Conservation (phyloP, 92 coral and sea anemone genomes). For the Galaxea fascicularis region DNA sequence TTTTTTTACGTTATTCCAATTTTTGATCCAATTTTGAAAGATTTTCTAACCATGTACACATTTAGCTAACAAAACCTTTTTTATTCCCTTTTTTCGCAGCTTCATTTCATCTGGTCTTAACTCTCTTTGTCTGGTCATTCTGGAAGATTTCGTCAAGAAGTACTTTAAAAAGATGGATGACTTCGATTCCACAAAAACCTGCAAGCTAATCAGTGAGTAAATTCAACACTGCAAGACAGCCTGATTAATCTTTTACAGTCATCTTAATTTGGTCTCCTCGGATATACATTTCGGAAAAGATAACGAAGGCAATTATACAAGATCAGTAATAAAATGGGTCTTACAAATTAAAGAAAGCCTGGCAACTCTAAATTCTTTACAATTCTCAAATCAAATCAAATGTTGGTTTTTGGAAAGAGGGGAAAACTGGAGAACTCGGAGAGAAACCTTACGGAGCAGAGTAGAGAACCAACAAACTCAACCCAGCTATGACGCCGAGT, state of each 20-base stretch:
- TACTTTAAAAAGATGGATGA: conserved; percentile 47
- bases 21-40: too few species aligned
- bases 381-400: too few species aligned
- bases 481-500: too few species aligned
- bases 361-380: too few species aligned
- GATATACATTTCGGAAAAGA: background rate
- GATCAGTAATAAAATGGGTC: too few species aligned
- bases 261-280: background rate
- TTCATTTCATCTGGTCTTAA: conserved; percentile 73
- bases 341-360: too few species aligned
- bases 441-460: too few species aligned
- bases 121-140: conserved; percentile 56
- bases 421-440: too few species aligned
- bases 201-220: conserved; percentile 63
- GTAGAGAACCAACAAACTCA: too few species aligned
- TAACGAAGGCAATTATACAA: background rate
- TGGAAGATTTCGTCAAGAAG: conserved; percentile 76
- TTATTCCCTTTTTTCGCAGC: conserved; percentile 30
- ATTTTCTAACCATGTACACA: background rate
- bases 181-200: conserved; percentile 58
- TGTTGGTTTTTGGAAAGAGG: too few species aligned
- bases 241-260: too few species aligned
- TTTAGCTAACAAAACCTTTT: background rate
- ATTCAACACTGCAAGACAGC: background rate
- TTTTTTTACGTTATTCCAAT: too few species aligned